phyloP scores from a whole-genome alignment of 2,113 vertebrate species.

The Chloropsis cyanopogon region DNA sequence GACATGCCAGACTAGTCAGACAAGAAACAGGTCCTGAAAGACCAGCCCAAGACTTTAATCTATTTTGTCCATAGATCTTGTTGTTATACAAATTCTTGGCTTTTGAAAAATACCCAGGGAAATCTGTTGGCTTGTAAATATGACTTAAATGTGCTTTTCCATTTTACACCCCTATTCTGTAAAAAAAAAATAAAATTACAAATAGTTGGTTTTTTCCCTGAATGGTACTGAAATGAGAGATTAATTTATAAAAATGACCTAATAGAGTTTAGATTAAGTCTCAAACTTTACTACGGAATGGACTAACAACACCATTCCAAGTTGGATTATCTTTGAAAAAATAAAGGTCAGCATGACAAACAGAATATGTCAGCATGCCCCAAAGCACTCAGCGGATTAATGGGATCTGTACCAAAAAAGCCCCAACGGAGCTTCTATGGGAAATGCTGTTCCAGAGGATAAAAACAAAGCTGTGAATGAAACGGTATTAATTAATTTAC shows the following conservation, averaged over 20 bases:
- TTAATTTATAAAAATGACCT: not conserved
- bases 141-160: not conserved
- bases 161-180: not conserved
- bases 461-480: not conserved
- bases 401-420: not conserved
- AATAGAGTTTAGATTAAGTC: not conserved
- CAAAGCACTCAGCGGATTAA: conserved; percentile 22
- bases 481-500: not conserved
- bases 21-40: not conserved
- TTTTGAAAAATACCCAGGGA: not conserved
- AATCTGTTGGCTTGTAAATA: not conserved
- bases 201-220: not conserved
- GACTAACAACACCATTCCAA: conserved; percentile 26
- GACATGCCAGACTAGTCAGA: not conserved
- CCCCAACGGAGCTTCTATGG: not conserved
- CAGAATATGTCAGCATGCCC: conserved; percentile 26
- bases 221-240: not conserved
- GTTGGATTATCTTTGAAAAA: conserved; percentile 41
- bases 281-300: not conserved
- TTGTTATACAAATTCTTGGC: not conserved
- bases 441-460: conserved; percentile 40
- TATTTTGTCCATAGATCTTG: not conserved
- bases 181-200: not conserved
- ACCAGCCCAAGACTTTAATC: not conserved
- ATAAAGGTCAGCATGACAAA: conserved; percentile 27